Percentiles rank a stretch among this genome's conserved stretches.
Evolutionary conservation across 2,113 vertebrate species (phyloP).

Genomic region (Aptenodytes forsteri): DNA sequence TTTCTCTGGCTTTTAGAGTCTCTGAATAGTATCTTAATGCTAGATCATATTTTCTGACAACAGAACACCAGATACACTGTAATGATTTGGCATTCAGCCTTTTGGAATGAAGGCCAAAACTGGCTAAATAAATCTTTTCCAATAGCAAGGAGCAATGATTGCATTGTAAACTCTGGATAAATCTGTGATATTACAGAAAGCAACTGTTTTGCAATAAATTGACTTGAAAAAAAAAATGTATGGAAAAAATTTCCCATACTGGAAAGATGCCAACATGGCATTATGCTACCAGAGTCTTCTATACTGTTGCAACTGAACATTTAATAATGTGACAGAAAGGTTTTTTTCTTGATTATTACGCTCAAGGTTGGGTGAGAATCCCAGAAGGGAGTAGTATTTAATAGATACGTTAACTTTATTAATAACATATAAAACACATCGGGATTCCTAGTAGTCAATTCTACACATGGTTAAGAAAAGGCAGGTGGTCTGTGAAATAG

Average conservation of each 20-base stretch:
- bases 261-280: constrained; percentile 4
- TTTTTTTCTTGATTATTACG: neutral
- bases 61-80: constrained; percentile 70
- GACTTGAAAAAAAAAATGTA: neutral
- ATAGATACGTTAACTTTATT: constrained; percentile 36
- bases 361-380: neutral
- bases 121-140: constrained; percentile 68
- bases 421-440: neutral
- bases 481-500: constrained; percentile 1
- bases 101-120: constrained; percentile 60
- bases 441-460: neutral
- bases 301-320: neutral
- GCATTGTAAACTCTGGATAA: constrained; percentile 64
- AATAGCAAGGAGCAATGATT: constrained; percentile 64
- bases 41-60: constrained; percentile 74
- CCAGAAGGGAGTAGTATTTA: neutral
- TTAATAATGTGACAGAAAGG: neutral
- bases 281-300: neutral
- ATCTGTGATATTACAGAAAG: constrained; percentile 62
- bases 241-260: neutral
- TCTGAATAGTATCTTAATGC: constrained; percentile 65
- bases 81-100: constrained; percentile 67
- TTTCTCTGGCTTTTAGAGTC: constrained; percentile 59
- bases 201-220: constrained; percentile 54
- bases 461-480: neutral